These are phyloP conservation scores for Eudemis profundana DNA, from an alignment of 2,888 invertebrate genomes.

Conservation along the genomic window DNA sequence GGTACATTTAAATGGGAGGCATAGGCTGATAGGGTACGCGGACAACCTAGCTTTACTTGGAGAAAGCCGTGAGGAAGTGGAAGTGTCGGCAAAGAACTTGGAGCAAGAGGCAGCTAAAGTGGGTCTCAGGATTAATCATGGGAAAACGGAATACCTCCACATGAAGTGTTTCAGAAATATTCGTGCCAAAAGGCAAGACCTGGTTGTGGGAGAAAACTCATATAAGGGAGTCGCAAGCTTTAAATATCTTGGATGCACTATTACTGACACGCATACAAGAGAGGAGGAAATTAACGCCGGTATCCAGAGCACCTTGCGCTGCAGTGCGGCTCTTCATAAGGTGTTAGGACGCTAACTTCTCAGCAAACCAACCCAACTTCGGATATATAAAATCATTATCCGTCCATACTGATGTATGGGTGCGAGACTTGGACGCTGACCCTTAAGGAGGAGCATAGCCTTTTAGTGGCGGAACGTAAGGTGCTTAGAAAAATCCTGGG, in stretches of 20 bases:
- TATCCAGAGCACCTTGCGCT: conserved; percentile 3
- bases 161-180: neutral
- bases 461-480: neutral
- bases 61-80: neutral
- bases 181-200: neutral
- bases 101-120: conserved; percentile 1
- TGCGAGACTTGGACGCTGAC: neutral
- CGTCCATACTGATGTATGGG: neutral
- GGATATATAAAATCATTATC: neutral
- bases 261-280: neutral
- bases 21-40: conserved; percentile 4
- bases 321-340: neutral
- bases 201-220: neutral
- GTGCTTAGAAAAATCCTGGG: neutral
- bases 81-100: neutral
- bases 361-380: neutral
- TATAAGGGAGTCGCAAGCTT: neutral
- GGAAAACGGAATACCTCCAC: neutral
- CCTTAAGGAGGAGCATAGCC: neutral
- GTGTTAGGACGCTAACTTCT: neutral
- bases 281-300: neutral
- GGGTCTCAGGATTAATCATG: neutral
- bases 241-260: neutral
- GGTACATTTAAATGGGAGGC: neutral
- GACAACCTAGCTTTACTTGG: neutral